Base-by-base conservation (phyloP, 2,888 invertebrate genomes). In the Cosmorhoe ocellata region DNA sequence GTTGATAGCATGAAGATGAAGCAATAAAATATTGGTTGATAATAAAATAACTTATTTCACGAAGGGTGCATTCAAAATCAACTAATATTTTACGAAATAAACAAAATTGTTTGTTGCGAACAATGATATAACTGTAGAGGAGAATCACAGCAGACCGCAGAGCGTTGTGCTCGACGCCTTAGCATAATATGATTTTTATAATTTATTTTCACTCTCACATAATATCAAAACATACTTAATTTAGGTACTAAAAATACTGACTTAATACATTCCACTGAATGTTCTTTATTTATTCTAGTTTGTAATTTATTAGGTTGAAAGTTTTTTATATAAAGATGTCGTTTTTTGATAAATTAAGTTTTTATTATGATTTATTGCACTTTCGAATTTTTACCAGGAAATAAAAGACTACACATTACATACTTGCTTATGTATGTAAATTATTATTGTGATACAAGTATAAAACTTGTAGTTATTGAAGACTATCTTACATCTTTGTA, bases 201-300 rank as follows among this genome's bases (percentile, higher is more conserved):
- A 18, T 18, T 18, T 28, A 11, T 1, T 37, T 30, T 34, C 28
- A 31, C 32, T 13, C 31, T 26, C 34, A 40, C 31, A 54, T 47
- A 50, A 49, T 61, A 46, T 8, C 32, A 31, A 18, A 3, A n/a
- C n/a, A n/a, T 30, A 11, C 1, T 11, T 10, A 51, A 36, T n/a
- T 43, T 60, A 59, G 44, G 66, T 69, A 68, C 64, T 72, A 38
- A 66, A 79, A 76, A 79, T 85, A 85, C 79, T 81, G 79, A 80
- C 84, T 86, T 88, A 86, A 86, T 65, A 76, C 84, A 85, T 85
- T 87, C 85, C 87, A 82, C 70, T 81, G 63, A 56, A 57, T 56
- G 51, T 43, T 38, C 49, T 18, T 6, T 10, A 5, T 14, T 48
- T 27, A 37, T 14, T 24, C n/a, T 30, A 12, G 12, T 18, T 6